Conservation (phyloP, 2,797 vertebrate species). For the Psittacula derbiana region DNA sequence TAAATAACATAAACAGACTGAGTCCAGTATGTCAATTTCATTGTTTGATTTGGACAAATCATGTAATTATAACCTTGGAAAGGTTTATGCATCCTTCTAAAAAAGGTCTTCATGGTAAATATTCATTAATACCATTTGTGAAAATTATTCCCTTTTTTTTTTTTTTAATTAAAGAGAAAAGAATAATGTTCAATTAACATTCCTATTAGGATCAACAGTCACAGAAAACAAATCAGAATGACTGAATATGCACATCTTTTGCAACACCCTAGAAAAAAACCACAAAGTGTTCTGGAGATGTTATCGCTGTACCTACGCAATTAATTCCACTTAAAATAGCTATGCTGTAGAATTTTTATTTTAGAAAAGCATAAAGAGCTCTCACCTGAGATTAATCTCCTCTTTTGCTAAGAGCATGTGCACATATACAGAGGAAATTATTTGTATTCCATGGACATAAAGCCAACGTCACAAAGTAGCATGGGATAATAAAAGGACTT, state of each 20-base stretch:
- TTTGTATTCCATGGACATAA: not conserved
- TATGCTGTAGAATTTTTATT: not conserved
- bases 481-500: not conserved
- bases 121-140: not conserved
- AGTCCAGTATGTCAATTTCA: not conserved
- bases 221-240: not conserved
- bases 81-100: not conserved
- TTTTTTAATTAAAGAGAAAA: not conserved
- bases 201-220: not conserved
- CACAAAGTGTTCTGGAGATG: not conserved
- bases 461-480: not conserved
- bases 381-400: not conserved
- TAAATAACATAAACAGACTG: not conserved
- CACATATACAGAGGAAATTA: not conserved
- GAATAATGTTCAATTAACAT: not conserved
- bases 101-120: not conserved
- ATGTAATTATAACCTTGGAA: not conserved
- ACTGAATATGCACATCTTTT: not conserved
- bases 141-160: not conserved
- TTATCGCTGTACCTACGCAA: not conserved
- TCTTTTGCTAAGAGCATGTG: not conserved
- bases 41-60: not conserved
- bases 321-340: not conserved
- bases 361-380: not conserved
- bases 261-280: not conserved